These are phyloP conservation scores for Suricata suricatta DNA, from an alignment of 2,113 vertebrate genomes.

Conservation along the genomic window DNA sequence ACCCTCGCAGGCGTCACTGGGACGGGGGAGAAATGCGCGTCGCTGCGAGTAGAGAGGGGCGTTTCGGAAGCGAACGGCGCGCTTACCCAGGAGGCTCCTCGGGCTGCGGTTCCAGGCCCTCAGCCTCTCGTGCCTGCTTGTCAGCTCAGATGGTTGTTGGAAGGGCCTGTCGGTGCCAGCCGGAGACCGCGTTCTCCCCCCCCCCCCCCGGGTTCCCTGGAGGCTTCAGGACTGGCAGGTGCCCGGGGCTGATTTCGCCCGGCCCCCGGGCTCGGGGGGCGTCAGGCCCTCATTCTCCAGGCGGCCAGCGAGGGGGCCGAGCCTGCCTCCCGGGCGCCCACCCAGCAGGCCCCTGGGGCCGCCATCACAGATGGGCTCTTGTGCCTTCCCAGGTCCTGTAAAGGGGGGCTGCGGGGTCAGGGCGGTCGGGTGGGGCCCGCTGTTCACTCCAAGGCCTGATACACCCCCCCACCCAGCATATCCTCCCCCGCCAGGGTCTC, in stretches of 20 bases:
- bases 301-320: fast-evolving
- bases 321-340: fast-evolving
- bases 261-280: neutral
- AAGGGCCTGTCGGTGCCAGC: neutral
- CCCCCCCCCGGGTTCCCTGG: neutral
- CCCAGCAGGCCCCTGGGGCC: fast-evolving
- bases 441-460: fast-evolving
- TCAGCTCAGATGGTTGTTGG: fast-evolving
- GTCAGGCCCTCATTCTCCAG: neutral
- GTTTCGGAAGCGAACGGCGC: neutral
- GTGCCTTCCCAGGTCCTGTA: neutral
- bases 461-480: fast-evolving
- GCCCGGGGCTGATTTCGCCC: neutral
- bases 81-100: neutral
- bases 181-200: fast-evolving
- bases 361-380: fast-evolving
- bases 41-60: neutral
- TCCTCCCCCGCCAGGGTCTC: fast-evolving
- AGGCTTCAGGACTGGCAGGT: neutral
- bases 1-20: neutral
- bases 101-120: neutral
- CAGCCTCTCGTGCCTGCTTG: neutral
- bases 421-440: fast-evolving
- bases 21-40: neutral
- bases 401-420: fast-evolving